phyloP scores from a whole-genome alignment of 1,140 invertebrate genomes.

The Elysia chlorotica region DNA sequence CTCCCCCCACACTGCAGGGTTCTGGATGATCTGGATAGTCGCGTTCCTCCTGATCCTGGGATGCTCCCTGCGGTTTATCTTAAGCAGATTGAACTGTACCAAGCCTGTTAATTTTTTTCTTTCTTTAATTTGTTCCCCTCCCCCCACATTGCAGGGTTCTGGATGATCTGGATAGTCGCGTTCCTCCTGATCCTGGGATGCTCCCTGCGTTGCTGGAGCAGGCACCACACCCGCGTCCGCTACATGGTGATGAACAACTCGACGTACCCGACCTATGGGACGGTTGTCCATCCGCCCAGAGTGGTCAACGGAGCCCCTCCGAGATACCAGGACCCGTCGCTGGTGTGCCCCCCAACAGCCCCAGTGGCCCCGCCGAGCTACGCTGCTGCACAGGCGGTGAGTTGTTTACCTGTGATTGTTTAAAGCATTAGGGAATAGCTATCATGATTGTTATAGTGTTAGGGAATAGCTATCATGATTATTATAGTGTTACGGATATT shows the following conservation, averaged over 20 bases:
- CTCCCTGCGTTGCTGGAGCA: slow-evolving; percentile 19
- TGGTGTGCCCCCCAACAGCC: slow-evolving; percentile 6
- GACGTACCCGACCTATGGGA: slow-evolving; percentile 27
- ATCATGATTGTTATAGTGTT: no score
- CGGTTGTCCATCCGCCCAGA: slow-evolving; percentile 14
- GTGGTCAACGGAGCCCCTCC: slow-evolving; percentile 2
- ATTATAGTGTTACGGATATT: no score
- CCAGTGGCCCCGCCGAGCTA: slow-evolving; percentile 11
- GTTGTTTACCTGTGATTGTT: background rate
- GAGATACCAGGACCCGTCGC: background rate
- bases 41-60: no score
- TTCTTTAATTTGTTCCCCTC: background rate
- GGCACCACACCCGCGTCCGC: background rate
- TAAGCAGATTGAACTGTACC: no score
- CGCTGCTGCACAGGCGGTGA: background rate
- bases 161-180: slow-evolving; percentile 33
- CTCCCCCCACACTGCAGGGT: no score
- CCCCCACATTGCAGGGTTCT: slow-evolving; percentile 30
- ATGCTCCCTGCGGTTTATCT: no score
- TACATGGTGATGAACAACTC: slow-evolving; percentile 17
- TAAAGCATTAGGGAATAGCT: no score
- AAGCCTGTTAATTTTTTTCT: background rate
- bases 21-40: no score
- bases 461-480: no score
- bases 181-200: slow-evolving; percentile 29